phyloP scores from a whole-genome alignment of 2,888 invertebrate species.

The Blomia tropicalis region DNA sequence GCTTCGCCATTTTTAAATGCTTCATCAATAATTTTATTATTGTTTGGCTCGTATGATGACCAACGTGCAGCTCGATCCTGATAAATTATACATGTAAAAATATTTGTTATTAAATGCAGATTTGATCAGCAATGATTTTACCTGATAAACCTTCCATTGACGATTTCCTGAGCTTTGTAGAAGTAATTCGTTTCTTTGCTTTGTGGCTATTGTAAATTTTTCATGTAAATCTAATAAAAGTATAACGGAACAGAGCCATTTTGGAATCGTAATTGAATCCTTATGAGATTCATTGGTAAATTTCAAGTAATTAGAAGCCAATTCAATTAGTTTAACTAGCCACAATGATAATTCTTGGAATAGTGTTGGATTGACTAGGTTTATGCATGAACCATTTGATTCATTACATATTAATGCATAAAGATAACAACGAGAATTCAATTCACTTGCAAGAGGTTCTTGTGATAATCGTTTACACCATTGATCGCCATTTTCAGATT shows the following conservation, averaged over 20 bases:
- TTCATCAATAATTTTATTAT: background rate
- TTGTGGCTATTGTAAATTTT: background rate
- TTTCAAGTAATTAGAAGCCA: background rate
- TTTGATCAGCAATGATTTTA: background rate
- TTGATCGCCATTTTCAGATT: no score
- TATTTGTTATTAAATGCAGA: background rate
- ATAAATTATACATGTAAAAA: background rate
- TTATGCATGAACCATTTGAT: background rate
- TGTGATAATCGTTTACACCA: background rate
- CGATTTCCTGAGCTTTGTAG: background rate
- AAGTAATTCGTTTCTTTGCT: background rate
- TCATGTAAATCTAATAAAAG: background rate
- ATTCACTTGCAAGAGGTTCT: background rate
- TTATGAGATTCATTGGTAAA: background rate
- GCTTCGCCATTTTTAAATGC: background rate
- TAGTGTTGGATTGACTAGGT: background rate
- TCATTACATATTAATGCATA: constrained; percentile 1
- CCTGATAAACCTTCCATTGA: background rate
- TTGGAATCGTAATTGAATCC: background rate
- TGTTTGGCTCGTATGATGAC: background rate
- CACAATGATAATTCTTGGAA: background rate
- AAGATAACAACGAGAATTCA: background rate
- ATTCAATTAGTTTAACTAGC: background rate
- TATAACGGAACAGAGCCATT: background rate
- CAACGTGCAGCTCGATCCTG: background rate